A percentile compares a stretch with the other conserved stretches of the same genome.
These are phyloP conservation scores for Sphyrna mokarran DNA, from an alignment of 2,113 vertebrate genomes.

Conservation along the genomic window DNA sequence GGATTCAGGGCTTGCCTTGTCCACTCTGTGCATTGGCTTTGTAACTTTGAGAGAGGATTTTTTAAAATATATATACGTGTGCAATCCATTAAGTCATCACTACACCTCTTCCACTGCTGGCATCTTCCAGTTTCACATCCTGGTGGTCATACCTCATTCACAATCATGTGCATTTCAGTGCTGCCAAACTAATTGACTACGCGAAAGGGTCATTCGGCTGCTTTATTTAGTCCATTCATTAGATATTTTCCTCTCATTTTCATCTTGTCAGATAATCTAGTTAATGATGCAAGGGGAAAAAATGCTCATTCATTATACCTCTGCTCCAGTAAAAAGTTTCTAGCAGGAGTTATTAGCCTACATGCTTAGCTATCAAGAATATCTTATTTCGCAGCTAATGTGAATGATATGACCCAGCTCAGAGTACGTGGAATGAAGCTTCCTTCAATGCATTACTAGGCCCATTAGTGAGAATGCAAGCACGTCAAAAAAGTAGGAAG, in stretches of 20 bases:
- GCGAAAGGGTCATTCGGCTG: not conserved
- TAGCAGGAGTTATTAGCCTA: not conserved
- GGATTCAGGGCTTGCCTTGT: too few relatives aligned
- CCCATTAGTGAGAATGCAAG: conserved; percentile 15
- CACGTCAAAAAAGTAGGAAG: not conserved
- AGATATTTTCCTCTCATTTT: not conserved
- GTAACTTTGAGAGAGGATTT: too few relatives aligned
- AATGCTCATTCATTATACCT: not conserved
- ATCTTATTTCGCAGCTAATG: not conserved
- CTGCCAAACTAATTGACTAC: not conserved
- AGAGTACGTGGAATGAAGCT: not conserved
- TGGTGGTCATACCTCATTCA: not conserved
- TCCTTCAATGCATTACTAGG: not conserved
- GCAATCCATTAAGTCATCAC: not conserved
- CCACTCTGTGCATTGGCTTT: too few relatives aligned
- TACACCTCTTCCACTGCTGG: not conserved
- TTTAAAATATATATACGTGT: too few relatives aligned
- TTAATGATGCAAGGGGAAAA: not conserved
- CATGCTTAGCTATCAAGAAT: not conserved
- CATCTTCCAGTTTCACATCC: not conserved
- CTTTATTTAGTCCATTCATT: not conserved
- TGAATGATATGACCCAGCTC: not conserved
- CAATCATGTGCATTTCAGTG: not conserved
- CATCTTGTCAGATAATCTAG: not conserved
- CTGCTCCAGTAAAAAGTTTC: not conserved